phyloP scores from a whole-genome alignment of 2,888 invertebrate species.

The Cremastobaeus sp. region DNA sequence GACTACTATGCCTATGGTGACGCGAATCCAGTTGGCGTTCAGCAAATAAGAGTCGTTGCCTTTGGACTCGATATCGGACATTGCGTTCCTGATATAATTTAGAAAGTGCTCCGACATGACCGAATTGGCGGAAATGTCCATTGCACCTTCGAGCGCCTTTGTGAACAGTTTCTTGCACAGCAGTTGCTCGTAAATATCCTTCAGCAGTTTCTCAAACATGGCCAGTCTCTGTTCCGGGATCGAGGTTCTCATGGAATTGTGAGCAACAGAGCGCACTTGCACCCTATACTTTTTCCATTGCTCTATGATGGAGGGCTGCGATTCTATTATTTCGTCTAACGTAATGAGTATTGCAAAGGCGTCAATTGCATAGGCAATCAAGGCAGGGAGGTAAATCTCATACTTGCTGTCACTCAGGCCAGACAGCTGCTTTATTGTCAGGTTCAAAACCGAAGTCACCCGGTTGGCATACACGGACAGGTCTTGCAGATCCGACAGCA shows the following conservation, averaged over 20 bases:
- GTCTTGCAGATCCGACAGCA: constrained; percentile 73
- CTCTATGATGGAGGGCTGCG: constrained; percentile 81
- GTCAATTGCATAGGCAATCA: constrained; percentile 82
- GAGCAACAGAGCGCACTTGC: constrained; percentile 84
- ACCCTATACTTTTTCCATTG: constrained; percentile 90
- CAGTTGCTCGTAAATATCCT: constrained; percentile 84
- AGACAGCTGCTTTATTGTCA: constrained; percentile 71
- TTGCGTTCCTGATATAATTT: constrained; percentile 83
- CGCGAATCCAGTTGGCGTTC: constrained; percentile 82
- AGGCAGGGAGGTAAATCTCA: constrained; percentile 74
- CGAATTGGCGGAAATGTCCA: constrained; percentile 79
- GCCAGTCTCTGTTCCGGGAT: constrained; percentile 82
- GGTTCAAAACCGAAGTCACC: constrained; percentile 67
- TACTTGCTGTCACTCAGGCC: constrained; percentile 68
- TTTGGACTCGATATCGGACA: constrained; percentile 82
- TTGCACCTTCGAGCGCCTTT: constrained; percentile 78
- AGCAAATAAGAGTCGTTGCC: constrained; percentile 79
- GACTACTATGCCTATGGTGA: constrained; percentile 85
- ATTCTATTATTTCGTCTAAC: constrained; percentile 84
- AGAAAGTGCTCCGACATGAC: constrained; percentile 83
- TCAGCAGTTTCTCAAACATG: constrained; percentile 85
- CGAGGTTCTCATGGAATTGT: constrained; percentile 82
- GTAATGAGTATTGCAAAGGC: constrained; percentile 83
- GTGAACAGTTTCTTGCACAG: constrained; percentile 80
- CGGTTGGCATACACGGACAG: constrained; percentile 71